Evolutionary conservation across 2,113 vertebrate genomes (phyloP), one percentile per base, ranked within the genome.

Genomic region (Hippocampus abdominalis): DNA sequence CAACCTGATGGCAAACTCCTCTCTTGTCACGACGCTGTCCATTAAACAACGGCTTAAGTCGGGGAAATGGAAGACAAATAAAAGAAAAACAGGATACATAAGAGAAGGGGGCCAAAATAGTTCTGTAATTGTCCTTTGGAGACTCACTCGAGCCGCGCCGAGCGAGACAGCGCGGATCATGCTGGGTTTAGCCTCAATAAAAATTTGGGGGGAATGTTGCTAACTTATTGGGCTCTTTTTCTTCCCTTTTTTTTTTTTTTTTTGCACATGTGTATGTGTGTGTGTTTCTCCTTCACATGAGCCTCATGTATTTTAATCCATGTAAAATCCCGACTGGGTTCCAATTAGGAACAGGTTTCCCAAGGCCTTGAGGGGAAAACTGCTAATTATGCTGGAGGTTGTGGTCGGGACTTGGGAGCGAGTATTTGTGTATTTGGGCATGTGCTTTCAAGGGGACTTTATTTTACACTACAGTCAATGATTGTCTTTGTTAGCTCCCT

Each of bases 261-360:
- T 78, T 70, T 73, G 25, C 51, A 20, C 64, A 25, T 74, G 27
- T 75, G 60, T 71, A 40, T 27, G 46, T 48, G 12, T 42, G 75
- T 75, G 71, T 79, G 69, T 83, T 80, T 82, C 81, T 77, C 76
- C 86, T 74, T 80, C 89, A 76, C 86, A 78, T 80, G 86, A 76
- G 84, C 78, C 86, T 89, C 82, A 84, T 90, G 89, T 91, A 90
- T 92, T 91, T 93, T 89, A 90, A 92, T 92, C 81, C 84, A 84
- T 89, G 88, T 83, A 86, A 90, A 89, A 71, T 92, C 90, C 91
- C 91, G 79, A 86, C 83, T 90, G 90, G 86, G 82, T 88, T 91
- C 87, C 91, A 92, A 92, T 92, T 92, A 92, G 89, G 89, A 89
- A 89, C 86, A 89, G 86, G 88, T 89, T 88, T 91, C 86, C 83